phyloP scores from a whole-genome alignment of 1,140 invertebrate genomes.

The Pogonus chalceus region DNA sequence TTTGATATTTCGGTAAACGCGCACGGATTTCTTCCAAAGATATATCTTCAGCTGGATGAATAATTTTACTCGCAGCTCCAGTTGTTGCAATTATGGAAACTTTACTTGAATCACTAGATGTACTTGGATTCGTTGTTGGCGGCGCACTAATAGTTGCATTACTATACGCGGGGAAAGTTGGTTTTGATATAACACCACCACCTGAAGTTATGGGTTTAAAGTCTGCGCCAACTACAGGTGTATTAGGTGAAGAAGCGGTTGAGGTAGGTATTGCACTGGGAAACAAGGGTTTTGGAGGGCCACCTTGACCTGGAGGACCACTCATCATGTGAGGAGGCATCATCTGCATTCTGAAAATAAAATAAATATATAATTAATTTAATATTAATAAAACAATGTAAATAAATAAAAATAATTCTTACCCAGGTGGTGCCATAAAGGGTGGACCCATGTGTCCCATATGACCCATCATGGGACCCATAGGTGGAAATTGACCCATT shows the following conservation, averaged over 20 bases:
- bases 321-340: conserved; percentile 45
- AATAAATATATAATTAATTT: conserved; percentile 5
- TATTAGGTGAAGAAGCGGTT: conserved; percentile 42
- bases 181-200: conserved; percentile 48
- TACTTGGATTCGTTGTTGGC: conserved; percentile 42
- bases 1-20: conserved; percentile 61
- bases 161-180: conserved; percentile 70
- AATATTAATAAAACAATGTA: too few relatives aligned
- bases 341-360: conserved; percentile 43
- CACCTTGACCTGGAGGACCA: conserved; percentile 48
- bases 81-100: conserved; percentile 65
- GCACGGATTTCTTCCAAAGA: conserved; percentile 83
- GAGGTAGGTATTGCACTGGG: conserved; percentile 59
- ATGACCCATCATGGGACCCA: conserved; percentile 57
- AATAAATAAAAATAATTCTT: too few relatives aligned
- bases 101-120: conserved; percentile 44
- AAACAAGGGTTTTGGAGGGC: conserved; percentile 58
- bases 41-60: conserved; percentile 90
- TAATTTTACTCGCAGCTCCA: conserved; percentile 79
- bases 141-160: conserved; percentile 60
- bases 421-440: conserved; percentile 61
- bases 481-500: conserved; percentile 43
- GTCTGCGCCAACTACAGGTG: conserved; percentile 48
- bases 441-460: conserved; percentile 56
- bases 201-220: conserved; percentile 50